Conservation (phyloP, 2,113 vertebrate genomes). For the Aspidoscelis tigris region DNA sequence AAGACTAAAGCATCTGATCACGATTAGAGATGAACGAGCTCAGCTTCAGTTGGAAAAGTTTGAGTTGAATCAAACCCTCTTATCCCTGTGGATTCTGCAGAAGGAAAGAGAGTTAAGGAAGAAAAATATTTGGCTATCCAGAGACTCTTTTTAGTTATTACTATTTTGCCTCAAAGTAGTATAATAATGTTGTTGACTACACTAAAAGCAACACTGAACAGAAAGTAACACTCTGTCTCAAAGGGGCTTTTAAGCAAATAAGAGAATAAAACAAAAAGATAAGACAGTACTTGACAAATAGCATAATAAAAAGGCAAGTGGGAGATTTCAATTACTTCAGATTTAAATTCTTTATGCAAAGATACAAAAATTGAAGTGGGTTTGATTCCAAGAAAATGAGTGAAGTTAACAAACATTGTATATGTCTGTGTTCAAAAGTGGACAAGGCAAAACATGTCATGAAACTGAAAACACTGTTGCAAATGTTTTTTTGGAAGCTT, state of each 20-base stretch:
- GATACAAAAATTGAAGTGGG: neutral
- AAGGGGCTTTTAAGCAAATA: neutral
- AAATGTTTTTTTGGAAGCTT: neutral
- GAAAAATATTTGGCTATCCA: neutral
- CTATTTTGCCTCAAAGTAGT: neutral
- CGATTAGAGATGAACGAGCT: no score
- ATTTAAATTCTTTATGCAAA: neutral
- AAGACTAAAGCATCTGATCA: no score
- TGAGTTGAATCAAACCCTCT: no score
- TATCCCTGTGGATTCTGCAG: no score
- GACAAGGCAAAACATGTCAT: neutral
- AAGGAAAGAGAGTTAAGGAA: neutral
- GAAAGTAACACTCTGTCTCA: no score
- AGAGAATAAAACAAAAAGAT: neutral
- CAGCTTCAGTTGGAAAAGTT: no score
- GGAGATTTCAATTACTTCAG: neutral
- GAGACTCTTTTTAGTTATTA: neutral
- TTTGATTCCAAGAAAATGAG: neutral
- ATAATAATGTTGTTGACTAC: neutral
- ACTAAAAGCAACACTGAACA: neutral
- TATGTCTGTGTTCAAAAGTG: neutral
- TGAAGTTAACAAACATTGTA: neutral
- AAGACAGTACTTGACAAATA: neutral
- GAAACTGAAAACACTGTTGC: conserved; percentile 31
- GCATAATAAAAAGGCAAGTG: neutral